Percentiles rank a stretch among this genome's conserved stretches.
phyloP scores from a whole-genome alignment of 1,140 invertebrate species.

The Drosophila arawakana region DNA sequence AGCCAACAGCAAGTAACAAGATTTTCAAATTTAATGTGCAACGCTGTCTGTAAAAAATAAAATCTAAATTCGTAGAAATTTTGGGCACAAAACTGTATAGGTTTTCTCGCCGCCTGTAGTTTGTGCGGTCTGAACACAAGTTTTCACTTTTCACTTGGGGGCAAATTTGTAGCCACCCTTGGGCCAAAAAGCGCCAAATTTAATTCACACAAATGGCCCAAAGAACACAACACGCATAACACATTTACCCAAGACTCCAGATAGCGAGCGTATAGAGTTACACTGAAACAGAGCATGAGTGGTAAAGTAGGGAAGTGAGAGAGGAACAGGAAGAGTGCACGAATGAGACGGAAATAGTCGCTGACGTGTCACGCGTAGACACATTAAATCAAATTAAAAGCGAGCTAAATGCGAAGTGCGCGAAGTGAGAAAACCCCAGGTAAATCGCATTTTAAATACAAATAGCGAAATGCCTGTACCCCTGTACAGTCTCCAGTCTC shows the following conservation, averaged over 20 bases:
- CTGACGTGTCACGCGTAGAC: conserved; percentile 69
- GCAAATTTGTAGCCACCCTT: conserved; percentile 44
- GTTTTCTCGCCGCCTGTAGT: conserved; percentile 21
- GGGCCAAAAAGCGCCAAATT: conserved; percentile 36
- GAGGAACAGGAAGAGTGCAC: background rate
- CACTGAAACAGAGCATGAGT: conserved; percentile 2
- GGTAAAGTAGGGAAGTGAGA: background rate
- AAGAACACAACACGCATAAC: conserved; percentile 42
- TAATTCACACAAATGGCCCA: conserved; percentile 65
- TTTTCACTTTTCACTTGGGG: conserved; percentile 62
- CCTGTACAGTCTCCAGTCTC: background rate
- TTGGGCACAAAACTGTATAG: background rate
- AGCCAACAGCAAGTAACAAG: conserved; percentile 5
- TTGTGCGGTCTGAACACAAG: conserved; percentile 37
- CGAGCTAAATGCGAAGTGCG: conserved; percentile 62
- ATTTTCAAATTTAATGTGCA: conserved; percentile 66
- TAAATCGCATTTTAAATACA: conserved; percentile 82
- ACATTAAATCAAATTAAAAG: conserved; percentile 83
- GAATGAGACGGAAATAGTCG: conserved; percentile 23
- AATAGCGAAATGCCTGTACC: conserved; percentile 63
- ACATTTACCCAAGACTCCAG: conserved; percentile 49
- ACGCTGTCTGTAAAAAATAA: conserved; percentile 25
- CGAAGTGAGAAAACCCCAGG: conserved; percentile 80
- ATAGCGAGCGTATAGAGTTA: background rate
- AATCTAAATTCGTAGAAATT: conserved; percentile 1